A percentile compares a stretch with the other conserved stretches of the same genome.
Evolutionary conservation across 2,888 invertebrate species (phyloP).

Genomic region (Byasa hedistus): DNA sequence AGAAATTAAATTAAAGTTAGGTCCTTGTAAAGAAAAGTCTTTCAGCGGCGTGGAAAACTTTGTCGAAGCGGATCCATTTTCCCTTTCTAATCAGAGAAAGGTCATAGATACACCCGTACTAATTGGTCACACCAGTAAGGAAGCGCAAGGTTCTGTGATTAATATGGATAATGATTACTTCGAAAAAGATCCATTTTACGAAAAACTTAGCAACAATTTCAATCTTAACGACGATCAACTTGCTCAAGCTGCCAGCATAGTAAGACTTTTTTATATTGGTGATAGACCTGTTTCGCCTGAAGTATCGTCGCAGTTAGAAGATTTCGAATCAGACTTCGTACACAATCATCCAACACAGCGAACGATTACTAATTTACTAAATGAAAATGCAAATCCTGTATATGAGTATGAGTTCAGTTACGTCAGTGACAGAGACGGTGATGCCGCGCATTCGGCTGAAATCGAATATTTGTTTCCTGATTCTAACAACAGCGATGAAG

Average conservation of each 20-base stretch:
- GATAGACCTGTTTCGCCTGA: constrained; percentile 51
- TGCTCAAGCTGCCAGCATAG: constrained; percentile 45
- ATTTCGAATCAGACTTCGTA: constrained; percentile 64
- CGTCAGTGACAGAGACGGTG: constrained; percentile 42
- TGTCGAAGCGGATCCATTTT: constrained; percentile 58
- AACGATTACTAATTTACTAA: constrained; percentile 51
- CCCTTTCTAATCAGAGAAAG: constrained; percentile 57
- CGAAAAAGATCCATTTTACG: constrained; percentile 56
- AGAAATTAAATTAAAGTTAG: constrained; percentile 52
- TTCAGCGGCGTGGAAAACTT: constrained; percentile 66
- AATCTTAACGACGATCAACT: constrained; percentile 53
- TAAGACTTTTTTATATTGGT: constrained; percentile 67
- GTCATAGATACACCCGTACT: constrained; percentile 59
- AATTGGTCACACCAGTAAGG: constrained; percentile 63
- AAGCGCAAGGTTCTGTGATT: constrained; percentile 40
- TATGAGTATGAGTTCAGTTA: constrained; percentile 66
- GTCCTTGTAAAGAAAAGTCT: constrained; percentile 65
- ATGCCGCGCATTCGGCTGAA: constrained; percentile 57
- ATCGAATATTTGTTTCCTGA: constrained; percentile 59
- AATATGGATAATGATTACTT: constrained; percentile 49
- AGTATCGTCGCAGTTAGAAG: constrained; percentile 46
- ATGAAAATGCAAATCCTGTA: constrained; percentile 57
- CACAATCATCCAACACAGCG: constrained; percentile 63
- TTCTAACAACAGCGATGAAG: constrained; percentile 31
- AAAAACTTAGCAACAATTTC: constrained; percentile 55